Base-by-base conservation (phyloP, 2,113 vertebrate genomes). In the Casuarius casuarius region DNA sequence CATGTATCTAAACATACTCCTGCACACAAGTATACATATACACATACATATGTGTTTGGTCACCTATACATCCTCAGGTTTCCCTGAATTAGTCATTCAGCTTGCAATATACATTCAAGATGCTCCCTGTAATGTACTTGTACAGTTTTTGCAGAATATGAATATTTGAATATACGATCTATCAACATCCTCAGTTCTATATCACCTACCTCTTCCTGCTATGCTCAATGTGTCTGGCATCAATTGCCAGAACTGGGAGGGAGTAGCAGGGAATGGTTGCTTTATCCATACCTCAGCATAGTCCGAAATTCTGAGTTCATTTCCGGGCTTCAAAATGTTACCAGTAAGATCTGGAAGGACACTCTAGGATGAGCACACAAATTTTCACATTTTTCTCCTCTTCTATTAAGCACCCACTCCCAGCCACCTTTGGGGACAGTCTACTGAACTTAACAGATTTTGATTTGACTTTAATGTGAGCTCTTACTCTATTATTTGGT, bases 401-500 rank as follows among this genome's bases (percentile, higher is more conserved):
- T 67, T 67, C 58, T 61, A 23, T 25, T 15, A 42, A 58, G 44
- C 35, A 58, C 26, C 14, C 12, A 21, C 33, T 26, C 35, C 42
- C 17, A 13, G 49, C 5, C 44, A 40, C 33, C 23, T 54, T 15
- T 77, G 58, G 51, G 29, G 21, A 61, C 28, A 42, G 23, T 15
- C 35, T 48, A 15, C 44, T 42, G 33, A 52, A 52, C 44, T 40
- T 52, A 12, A 38, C 12, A 51, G 58, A 40, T 25, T 46, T 28
- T 15, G 12, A 23, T 63, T 31, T 22, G 70, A 40, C 28, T 66
- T 86, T n/a, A 22, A 58, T 13, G 23, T 28, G 14, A 72, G 14
- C 38, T 77, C 2, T 0, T 48, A 35, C 20, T 9, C 40, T 56
- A 46, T 28, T 9, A 35, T 9, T 9, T 2, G 10, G 26, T 11